Conservation (phyloP, 2,113 vertebrate genomes). For the Pavo muticus region DNA sequence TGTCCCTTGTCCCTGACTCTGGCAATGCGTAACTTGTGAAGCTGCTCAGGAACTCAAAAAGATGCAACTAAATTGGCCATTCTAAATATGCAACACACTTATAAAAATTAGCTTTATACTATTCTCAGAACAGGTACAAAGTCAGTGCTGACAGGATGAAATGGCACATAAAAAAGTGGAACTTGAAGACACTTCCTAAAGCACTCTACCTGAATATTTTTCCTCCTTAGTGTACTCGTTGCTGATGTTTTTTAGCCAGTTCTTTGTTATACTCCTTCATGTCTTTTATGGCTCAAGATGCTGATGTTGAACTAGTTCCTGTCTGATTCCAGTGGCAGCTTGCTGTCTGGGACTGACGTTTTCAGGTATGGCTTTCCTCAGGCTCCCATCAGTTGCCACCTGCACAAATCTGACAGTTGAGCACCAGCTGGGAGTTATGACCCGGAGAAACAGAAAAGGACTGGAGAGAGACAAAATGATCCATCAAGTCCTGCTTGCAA, state of each 20-base stretch:
- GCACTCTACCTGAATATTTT: background rate
- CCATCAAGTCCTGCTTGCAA: conserved; percentile 40
- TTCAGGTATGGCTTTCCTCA: conserved; percentile 48
- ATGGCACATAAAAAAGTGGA: background rate
- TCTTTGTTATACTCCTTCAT: background rate
- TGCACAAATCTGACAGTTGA: conserved; percentile 55
- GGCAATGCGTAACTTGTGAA: background rate
- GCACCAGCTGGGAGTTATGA: conserved; percentile 53
- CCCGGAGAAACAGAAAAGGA: background rate
- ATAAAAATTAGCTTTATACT: background rate
- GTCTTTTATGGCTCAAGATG: background rate
- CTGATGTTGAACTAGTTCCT: background rate
- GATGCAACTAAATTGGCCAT: background rate
- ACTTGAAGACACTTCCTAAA: background rate
- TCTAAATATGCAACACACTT: background rate
- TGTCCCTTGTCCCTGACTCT: background rate
- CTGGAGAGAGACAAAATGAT: conserved; percentile 40
- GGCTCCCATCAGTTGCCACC: conserved; percentile 28
- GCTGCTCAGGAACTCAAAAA: background rate
- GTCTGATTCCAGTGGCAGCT: background rate
- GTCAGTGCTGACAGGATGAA: background rate
- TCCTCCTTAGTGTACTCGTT: background rate
- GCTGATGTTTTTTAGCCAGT: background rate
- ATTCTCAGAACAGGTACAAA: background rate
- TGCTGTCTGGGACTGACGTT: conserved; percentile 19